Base-by-base conservation (phyloP, 1,140 invertebrate genomes). In the Listronotus oregonensis region DNA sequence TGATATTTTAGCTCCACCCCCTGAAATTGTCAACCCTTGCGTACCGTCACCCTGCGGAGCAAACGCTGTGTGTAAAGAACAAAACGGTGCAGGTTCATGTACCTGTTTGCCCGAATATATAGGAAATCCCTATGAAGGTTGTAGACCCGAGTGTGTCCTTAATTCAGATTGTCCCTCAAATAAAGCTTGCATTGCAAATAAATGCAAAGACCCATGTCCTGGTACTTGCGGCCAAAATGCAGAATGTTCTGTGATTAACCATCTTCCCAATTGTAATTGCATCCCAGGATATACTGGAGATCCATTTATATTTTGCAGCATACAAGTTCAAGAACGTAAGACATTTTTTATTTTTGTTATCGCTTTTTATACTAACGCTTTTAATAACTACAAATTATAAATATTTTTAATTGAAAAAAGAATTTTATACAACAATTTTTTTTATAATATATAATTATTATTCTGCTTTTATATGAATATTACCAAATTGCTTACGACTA, bases 181-280 rank as follows among this genome's bases (percentile, higher is more conserved):
- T 70, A 77, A 85, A 71, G 87, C 87, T 7, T 89, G 88, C 72
- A 85, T 88, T n/a, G 86, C 85, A 71, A 83, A 85, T 66, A 89
- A 87, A 79, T 91, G 89, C 75, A 78, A 78, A 72, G 86, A 89
- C 75, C 88, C 88, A 62, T 90, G 88, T 76, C 79, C 85, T n/a
- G 89, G 88, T 49, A 87, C 88, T 3, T 93, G 92, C 75, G 91
- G 89, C 8, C 75, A 82, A 57, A 87, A 85, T 73, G 87, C 90
- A 1, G 80, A 85, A 32, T 92, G 90, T 75, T 83, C 79, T 63
- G 88, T 90, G 42, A 80, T 88, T 14, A 89, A 88, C 73, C 89
- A 91, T 76, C 82, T 84, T 34, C 86, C 90, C 2, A 80, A 86
- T 59, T 92, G 90, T 76, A 84, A 83, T 56, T 92, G 90, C 71